phyloP scores from a whole-genome alignment of 2,888 invertebrate species.

The Hypomecis punctinalis region DNA sequence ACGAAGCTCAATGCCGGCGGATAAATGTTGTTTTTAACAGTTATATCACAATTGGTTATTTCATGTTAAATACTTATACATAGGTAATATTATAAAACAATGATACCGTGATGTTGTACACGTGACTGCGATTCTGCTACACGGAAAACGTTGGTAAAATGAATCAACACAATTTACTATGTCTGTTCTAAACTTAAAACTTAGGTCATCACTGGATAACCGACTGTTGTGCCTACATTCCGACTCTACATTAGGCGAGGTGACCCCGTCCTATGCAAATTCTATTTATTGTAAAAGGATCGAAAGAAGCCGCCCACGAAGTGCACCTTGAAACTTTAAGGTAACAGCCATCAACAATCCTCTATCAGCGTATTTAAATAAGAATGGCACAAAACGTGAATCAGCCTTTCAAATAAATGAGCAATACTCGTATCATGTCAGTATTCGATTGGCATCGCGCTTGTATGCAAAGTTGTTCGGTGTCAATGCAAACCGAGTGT shows the following conservation, averaged over 20 bases:
- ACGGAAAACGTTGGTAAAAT: conserved; percentile 17
- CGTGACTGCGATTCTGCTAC: not conserved
- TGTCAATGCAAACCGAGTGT: conserved; percentile 35
- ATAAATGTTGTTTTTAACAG: conserved; percentile 42
- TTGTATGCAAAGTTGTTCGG: conserved; percentile 37
- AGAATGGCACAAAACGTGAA: conserved; percentile 32
- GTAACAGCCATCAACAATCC: conserved; percentile 40
- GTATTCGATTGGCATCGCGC: conserved; percentile 32
- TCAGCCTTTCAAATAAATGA: conserved; percentile 31
- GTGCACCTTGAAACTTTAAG: conserved; percentile 38
- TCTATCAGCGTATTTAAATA: conserved; percentile 28
- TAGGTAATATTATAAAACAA: not conserved
- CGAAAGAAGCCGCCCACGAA: conserved; percentile 43
- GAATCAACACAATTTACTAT: conserved; percentile 21
- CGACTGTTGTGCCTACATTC: conserved; percentile 28
- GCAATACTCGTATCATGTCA: conserved; percentile 27
- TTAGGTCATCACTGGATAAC: conserved; percentile 33
- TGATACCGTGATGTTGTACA: not conserved
- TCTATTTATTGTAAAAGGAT: conserved; percentile 39
- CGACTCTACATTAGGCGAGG: conserved; percentile 41
- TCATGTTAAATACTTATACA: not conserved
- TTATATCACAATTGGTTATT: conserved; percentile 23
- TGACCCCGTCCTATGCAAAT: conserved; percentile 50
- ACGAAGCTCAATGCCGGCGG: conserved; percentile 46
- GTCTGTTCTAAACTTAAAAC: conserved; percentile 34